Evolutionary conservation across 2,113 vertebrate genomes (phyloP), one percentile per base, ranked within the genome.

Genomic region (Semicossyphus pulcher): DNA sequence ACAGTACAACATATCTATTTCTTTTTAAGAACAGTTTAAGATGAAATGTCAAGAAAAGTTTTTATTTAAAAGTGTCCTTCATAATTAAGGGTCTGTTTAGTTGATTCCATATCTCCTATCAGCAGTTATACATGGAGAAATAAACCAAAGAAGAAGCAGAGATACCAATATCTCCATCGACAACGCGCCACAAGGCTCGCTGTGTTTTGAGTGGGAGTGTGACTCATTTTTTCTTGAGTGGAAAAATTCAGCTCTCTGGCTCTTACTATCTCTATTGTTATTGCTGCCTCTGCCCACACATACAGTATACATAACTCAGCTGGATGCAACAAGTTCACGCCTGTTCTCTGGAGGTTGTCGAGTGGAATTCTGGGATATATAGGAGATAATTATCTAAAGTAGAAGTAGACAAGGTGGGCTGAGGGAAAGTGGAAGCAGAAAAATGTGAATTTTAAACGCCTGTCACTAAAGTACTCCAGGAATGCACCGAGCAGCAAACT

Each of bases 161-260:
- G 80, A 80, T 78, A 44, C 54, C 68, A 58, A 42, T 67, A 74
- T 83, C 76, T 84, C 75, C 60, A 68, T 72, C 54, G 5, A 72
- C 68, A 81, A 57, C 59, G 48, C 25, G 42, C 80, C 85, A 88
- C 79, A 84, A 85, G 81, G 70, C 88, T 82, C 26, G 28, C 81
- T 81, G 80, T 88, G 80, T 90, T 90, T 76, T 89, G 89, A 87
- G 89, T 90, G 71, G 90, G 90, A 88, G 81, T 85, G 84, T 90
- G 88, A 91, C 81, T 90, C 86, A 88, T 89, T 90, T 91, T 82
- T 86, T 88, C 86, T 89, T 85, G 86, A 84, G 87, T 90, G 80
- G 82, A 90, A 91, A 89, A 85, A 85, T 75, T 89, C 86, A 85
- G 79, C 81, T 85, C 81, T 78, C 80, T 88, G 76, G 80, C 87